Conservation (phyloP, 2,113 vertebrate species). For the Illadopsis cleaveri region DNA sequence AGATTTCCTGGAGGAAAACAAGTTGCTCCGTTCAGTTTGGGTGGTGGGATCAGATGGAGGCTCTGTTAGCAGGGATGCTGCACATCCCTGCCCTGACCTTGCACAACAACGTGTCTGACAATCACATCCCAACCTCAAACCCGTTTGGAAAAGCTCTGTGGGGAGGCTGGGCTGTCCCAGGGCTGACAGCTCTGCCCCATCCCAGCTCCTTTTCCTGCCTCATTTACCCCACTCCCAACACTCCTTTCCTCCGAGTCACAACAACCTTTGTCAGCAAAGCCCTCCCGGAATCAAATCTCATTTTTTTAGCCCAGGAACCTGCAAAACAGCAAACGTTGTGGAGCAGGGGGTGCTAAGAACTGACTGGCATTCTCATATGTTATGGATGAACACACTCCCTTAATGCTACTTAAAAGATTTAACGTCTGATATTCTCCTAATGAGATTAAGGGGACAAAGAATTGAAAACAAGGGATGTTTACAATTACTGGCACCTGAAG, state of each 20-base stretch:
- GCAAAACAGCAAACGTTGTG: background rate
- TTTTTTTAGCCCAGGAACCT: background rate
- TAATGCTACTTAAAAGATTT: conserved; percentile 83
- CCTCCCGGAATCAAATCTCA: background rate
- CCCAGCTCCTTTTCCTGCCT: background rate
- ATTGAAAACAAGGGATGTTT: conserved; percentile 70
- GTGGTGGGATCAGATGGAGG: background rate
- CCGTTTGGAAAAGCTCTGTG: background rate
- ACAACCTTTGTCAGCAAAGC: background rate
- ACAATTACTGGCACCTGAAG: conserved; percentile 65
- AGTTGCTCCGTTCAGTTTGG: background rate
- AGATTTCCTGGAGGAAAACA: background rate
- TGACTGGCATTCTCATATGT: conserved; percentile 72
- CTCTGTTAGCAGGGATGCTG: background rate
- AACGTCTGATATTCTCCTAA: conserved; percentile 86
- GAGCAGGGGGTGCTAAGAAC: conserved; percentile 50
- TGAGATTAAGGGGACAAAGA: conserved; percentile 76
- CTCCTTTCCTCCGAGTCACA: background rate
- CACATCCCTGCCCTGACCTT: background rate
- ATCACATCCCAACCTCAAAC: background rate
- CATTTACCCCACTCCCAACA: background rate
- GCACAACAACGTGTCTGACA: background rate
- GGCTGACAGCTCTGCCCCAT: background rate
- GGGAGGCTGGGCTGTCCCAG: background rate
- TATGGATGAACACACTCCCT: conserved; percentile 72